Base-by-base conservation (phyloP, 2,113 vertebrate genomes). In the Trichechus manatus region DNA sequence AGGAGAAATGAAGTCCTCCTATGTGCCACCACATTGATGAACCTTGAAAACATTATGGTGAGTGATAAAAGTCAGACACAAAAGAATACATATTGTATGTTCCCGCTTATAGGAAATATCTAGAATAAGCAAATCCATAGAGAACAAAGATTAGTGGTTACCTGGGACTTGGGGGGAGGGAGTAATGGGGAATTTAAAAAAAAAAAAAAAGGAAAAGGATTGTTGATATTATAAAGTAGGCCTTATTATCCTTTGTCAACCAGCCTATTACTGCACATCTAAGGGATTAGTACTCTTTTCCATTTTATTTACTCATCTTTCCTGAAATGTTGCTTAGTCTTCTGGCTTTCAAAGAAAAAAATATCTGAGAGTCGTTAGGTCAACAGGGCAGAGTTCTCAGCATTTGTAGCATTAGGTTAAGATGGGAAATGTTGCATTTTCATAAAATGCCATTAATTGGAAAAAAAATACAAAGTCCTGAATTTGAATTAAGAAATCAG, bases 311-410 rank as follows among this genome's bases (percentile, higher is more conserved):
- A 53, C 42, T 80, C 17, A 61, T 85, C 23, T 83, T 84, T 70
- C 50, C 20, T 80, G 33, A 93, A 93, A 84, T 64, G 20, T n/a
- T 42, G 6, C 56, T 86, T 53, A 89, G 64, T 79, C 42, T 89
- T 64, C 59, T 86, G 42, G 33, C 72, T 95, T 80, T 87, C 89
- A 87, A 89, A 47, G 80, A 80, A 81, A 72, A 61, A n/a, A 63
- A 78, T 81, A 74, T 74, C 9, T 81, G 53, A 80, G 33, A 74
- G 42, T 91, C 33, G n/a, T n/a, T 31, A 81, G 22, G 42, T 80
- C 23, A 80, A 72, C 23, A 47, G 2, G 36, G 56, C 47, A 33
- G 42, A 39, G 29, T 72, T 86, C 36, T 72, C 42, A 64, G 9
- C 39, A 64, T 87, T 80, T 33, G 5, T 63, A 42, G 27, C 13